Evolutionary conservation across 92 coral and sea anemone genomes (phyloP), one percentile per base, ranked within the genome.

Genomic region (Parazoanthus darwini): DNA sequence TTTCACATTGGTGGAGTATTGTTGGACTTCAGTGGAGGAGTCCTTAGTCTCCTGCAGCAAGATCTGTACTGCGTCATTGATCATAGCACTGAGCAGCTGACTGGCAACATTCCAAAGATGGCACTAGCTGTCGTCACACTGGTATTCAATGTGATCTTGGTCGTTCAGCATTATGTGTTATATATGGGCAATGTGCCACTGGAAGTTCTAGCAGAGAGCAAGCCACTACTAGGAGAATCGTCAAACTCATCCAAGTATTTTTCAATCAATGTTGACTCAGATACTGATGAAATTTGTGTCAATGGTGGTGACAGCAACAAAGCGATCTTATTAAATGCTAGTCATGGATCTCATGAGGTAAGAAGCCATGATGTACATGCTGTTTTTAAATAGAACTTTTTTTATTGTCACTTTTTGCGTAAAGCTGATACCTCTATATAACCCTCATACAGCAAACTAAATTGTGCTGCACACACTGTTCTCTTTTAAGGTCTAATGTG

Each of bases 71-170:
- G 94, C 73, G 37, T 91, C 76, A 90, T 95, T 56, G 98, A 95
- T 50, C 96, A 93, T 82, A 95, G 96, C 82, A 90, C 70, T 39
- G 44, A 86, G 36, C 98, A 95, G 76, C 79, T 95, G 54, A 93
- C 96, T n/a, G 98, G 96, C 35, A 95, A 95, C 78, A 88, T 95
- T 29, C 98, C 98, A 38, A 95, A 95, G 85, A 88, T 95, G 93
- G 96, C 94, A 0, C 89, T 95, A 0, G 94, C 91, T 5, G 39
- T 95, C 25, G 92, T 81, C 35, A 95, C 96, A 2, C 88, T 95
- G 25, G 7, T 95, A 2, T 95, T 95, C 85, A 90, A 95, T 73
- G 91, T 93, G 39, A 91, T 92, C 72, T 89, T 95, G 14, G 85
- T 95, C 20, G 73, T 88, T 78, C 98, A 95, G 78, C 98, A 95